These are phyloP conservation scores for Limosa lapponica DNA, from an alignment of 2,797 vertebrate species.

Conservation along the genomic window DNA sequence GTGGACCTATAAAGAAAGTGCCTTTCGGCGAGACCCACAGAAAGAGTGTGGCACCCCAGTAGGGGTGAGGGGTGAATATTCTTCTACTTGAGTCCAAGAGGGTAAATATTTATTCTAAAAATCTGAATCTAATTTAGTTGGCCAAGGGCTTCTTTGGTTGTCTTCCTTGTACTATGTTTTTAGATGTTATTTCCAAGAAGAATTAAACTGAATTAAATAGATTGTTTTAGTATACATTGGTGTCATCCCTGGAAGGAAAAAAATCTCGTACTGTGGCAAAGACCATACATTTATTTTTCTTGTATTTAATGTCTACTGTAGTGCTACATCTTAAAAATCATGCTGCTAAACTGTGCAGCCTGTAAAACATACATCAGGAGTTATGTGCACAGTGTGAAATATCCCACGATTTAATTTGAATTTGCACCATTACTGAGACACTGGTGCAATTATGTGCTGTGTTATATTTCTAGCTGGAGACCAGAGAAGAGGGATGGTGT, in stretches of 20 bases:
- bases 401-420: constrained; percentile 30
- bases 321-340: constrained; percentile 13
- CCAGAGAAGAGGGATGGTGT: background rate
- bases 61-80: background rate
- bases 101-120: background rate
- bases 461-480: constrained; percentile 19
- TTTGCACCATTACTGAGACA: constrained; percentile 32
- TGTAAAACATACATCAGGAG: constrained; percentile 18
- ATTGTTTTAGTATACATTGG: background rate
- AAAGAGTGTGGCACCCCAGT: background rate
- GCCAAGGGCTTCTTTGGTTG: background rate
- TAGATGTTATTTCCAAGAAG: background rate
- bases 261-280: background rate
- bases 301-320: constrained; percentile 13
- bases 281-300: background rate
- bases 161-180: background rate
- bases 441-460: constrained; percentile 24
- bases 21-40: background rate
- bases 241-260: background rate
- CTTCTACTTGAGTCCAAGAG: background rate
- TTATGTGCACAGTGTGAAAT: constrained; percentile 4
- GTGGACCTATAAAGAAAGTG: background rate
- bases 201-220: background rate
- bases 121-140: background rate
- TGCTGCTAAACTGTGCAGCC: background rate